phyloP scores from a whole-genome alignment of 2,113 vertebrate genomes.

The Alectura lathami region DNA sequence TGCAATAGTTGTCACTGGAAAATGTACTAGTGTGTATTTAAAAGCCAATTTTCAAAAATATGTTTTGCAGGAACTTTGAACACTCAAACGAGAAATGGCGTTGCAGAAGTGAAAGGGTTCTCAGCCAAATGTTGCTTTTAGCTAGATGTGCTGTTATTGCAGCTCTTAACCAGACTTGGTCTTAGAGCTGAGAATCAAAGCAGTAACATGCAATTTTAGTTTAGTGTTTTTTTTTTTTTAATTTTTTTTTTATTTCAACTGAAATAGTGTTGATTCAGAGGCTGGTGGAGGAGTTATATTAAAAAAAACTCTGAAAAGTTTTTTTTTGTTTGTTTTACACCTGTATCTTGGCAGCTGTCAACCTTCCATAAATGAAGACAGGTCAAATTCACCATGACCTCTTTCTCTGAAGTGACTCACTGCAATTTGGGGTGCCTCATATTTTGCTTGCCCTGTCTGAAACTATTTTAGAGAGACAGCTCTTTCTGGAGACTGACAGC shows the following conservation, averaged over 20 bases:
- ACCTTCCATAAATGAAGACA: neutral
- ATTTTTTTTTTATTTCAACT: neutral
- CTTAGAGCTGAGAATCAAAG: slow-evolving; percentile 8
- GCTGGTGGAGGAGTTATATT: neutral
- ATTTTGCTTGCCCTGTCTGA: neutral
- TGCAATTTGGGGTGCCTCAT: neutral
- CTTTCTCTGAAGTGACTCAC: neutral
- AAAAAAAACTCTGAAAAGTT: neutral
- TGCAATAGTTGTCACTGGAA: neutral
- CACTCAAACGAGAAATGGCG: neutral
- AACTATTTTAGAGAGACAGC: neutral
- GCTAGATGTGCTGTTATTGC: neutral
- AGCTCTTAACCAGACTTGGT: slow-evolving; percentile 13
- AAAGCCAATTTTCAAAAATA: slow-evolving; percentile 10
- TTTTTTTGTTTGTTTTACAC: neutral
- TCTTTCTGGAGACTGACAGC: neutral
- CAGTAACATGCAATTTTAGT: neutral
- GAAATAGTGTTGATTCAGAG: slow-evolving; percentile 1
- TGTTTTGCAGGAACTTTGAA: slow-evolving; percentile 2
- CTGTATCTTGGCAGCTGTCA: neutral
- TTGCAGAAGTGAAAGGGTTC: neutral
- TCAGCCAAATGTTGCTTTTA: slow-evolving; percentile 13
- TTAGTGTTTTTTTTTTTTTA: no score
- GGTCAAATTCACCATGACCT: neutral
- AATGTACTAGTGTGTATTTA: slow-evolving; percentile 4